These are phyloP conservation scores for Pedionomus torquatus DNA, from an alignment of 2,113 vertebrate genomes.

Conservation along the genomic window DNA sequence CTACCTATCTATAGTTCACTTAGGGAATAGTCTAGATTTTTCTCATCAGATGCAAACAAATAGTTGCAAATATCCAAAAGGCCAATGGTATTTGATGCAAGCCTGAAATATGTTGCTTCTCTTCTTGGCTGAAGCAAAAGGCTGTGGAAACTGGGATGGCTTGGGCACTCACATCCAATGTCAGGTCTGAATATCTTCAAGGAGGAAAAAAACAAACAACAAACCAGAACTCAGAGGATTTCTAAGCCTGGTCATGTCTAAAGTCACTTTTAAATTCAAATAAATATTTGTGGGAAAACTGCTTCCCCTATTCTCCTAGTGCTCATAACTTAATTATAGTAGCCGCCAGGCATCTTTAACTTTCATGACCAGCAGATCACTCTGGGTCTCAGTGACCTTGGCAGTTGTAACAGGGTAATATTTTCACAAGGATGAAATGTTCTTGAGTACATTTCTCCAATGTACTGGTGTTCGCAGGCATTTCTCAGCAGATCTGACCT, in stretches of 20 bases:
- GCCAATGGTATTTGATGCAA: not conserved
- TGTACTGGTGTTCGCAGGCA: not conserved
- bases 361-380: slow-evolving; percentile 47
- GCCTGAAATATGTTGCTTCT: not conserved
- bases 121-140: not conserved
- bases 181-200: not conserved
- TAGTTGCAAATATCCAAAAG: not conserved
- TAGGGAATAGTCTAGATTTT: not conserved
- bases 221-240: not conserved
- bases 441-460: slow-evolving; percentile 6
- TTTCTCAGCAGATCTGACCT: slow-evolving; percentile 27
- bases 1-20: not conserved
- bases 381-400: slow-evolving; percentile 42
- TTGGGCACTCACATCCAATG: not conserved
- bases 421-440: slow-evolving; percentile 41
- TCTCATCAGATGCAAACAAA: not conserved
- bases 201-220: not conserved
- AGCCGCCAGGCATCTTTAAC: slow-evolving; percentile 56
- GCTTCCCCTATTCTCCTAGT: slow-evolving; percentile 33
- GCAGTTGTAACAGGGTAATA: not conserved
- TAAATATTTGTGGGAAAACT: slow-evolving; percentile 62
- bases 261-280: slow-evolving; percentile 49
- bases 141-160: not conserved
- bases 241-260: not conserved
- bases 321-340: slow-evolving; percentile 60